Conservation (phyloP, 2,888 invertebrate genomes). For the Nephrocerus scutellatus region DNA sequence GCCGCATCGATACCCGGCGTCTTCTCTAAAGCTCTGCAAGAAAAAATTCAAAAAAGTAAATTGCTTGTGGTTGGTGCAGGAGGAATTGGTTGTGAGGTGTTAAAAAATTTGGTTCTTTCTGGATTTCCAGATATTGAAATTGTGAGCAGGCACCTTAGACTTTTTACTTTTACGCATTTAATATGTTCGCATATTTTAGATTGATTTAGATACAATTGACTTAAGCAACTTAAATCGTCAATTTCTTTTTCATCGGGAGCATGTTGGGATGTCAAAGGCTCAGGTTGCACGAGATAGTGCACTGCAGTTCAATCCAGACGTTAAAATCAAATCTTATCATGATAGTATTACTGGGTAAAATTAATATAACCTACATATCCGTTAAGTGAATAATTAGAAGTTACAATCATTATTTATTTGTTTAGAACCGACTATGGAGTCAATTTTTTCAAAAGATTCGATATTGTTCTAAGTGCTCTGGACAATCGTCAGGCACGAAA, state of each 20-base stretch:
- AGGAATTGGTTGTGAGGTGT: conserved; percentile 97
- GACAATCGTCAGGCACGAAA: conserved; percentile 95
- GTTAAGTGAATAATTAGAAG: neutral
- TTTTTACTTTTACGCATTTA: neutral
- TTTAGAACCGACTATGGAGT: conserved; percentile 82
- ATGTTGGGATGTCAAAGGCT: conserved; percentile 97
- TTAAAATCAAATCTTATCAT: conserved; percentile 82
- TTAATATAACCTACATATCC: conserved; percentile 28
- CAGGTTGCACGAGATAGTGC: conserved; percentile 86
- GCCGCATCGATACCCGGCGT: conserved; percentile 62
- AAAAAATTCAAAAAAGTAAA: conserved; percentile 63
- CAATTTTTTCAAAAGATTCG: conserved; percentile 85
- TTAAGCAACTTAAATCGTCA: conserved; percentile 98
- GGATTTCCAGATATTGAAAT: conserved; percentile 92
- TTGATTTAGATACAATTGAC: conserved; percentile 99
- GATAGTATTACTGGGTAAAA: conserved; percentile 89
- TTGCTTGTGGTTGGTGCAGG: conserved; percentile 92
- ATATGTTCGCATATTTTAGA: conserved; percentile 55
- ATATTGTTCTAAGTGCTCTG: conserved; percentile 89
- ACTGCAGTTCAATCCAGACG: conserved; percentile 78
- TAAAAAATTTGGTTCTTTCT: conserved; percentile 92
- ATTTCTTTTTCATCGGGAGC: conserved; percentile 96
- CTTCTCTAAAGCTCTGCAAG: conserved; percentile 58
- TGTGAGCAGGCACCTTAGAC: conserved; percentile 55
- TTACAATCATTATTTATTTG: conserved; percentile 4